Conservation (phyloP, 2,888 invertebrate species). For the Autographa pulchrina region DNA sequence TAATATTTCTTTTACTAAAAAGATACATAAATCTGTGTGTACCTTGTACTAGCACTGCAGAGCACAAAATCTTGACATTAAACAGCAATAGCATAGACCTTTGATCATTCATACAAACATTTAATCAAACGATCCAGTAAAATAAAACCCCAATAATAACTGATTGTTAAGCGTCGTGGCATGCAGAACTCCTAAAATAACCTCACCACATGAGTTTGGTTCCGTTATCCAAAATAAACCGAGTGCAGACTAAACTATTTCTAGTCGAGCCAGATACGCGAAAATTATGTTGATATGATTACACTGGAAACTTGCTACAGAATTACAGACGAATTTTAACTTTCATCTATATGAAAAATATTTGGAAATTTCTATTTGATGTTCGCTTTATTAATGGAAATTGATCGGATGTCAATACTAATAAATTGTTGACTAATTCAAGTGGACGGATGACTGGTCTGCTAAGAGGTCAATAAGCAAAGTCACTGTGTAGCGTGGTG, state of each 20-base stretch:
- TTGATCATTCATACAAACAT: not conserved
- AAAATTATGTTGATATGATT: conserved; percentile 53
- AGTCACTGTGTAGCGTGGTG: not conserved
- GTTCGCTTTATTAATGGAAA: not conserved
- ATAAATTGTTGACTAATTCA: not conserved
- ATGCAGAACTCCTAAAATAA: conserved; percentile 43
- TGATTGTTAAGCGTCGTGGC: conserved; percentile 44
- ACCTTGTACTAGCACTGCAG: too few species aligned
- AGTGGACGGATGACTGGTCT: not conserved
- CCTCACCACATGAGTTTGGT: conserved; percentile 45
- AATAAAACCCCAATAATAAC: conserved; percentile 13
- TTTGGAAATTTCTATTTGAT: not conserved
- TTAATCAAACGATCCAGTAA: not conserved
- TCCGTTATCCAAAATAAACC: conserved; percentile 53
- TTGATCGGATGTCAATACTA: not conserved
- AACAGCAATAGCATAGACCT: not conserved
- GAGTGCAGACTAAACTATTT: conserved; percentile 53
- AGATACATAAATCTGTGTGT: not conserved
- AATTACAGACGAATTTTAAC: conserved; percentile 25
- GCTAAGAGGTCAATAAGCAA: not conserved
- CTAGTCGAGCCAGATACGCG: conserved; percentile 48
- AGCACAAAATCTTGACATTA: not conserved
- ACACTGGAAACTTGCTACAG: conserved; percentile 24
- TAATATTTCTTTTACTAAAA: too few species aligned
- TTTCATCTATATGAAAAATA: conserved; percentile 20